Base-by-base conservation (phyloP, 2,797 vertebrate species). In the Glossophaga mutica region DNA sequence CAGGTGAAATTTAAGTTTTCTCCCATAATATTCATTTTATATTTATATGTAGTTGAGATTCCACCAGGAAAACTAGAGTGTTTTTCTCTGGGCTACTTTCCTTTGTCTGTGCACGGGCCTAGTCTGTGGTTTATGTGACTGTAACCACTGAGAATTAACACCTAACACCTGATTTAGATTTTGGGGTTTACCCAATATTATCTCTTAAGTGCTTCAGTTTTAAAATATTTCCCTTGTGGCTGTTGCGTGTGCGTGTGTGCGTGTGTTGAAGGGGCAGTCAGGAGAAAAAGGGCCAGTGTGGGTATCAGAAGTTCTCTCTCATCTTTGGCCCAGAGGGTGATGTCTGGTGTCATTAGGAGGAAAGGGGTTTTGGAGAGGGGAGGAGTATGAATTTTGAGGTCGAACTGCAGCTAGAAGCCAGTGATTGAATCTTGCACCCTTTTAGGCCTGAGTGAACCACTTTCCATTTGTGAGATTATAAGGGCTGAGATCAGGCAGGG, bases 1-100 rank as follows among this genome's bases (percentile, higher is more conserved):
- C 79, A 91, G 57, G 81, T 24, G 74, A 96, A 94, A 9, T 81
- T 81, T 89, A 59, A 74, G 5, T 39, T 76, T 78, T 85, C 86
- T 55, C 52, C n/a, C 65, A 34, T 65, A 48, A 8, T 83, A 74
- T 86, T 91, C 32, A 79, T 87, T 95, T 92, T 71, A 21, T 62
- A 65, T 39, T 94, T 37, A 88, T 74, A 24, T 74, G 84, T 85
- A 15, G 44, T 39, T 94, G 34, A 65, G 34, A 92, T 92, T 74
- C 52, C 52, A 82, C 57, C 22, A 85, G 84, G 48, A 55, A 76
- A 59, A 84, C 15, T 50, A 73, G 85, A 68, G 32, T 79, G 8
- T 84, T 15, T 88, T 85, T 90, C 55, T 76, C 4, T 14, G 14
- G 18, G 9, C 29, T 84, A 34, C 5, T 94, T 16, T 78, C 21